A percentile compares a stretch with the other conserved stretches of the same genome.
phyloP scores from a whole-genome alignment of 2,888 invertebrate species.

The Enoplolaimus lenunculus region DNA sequence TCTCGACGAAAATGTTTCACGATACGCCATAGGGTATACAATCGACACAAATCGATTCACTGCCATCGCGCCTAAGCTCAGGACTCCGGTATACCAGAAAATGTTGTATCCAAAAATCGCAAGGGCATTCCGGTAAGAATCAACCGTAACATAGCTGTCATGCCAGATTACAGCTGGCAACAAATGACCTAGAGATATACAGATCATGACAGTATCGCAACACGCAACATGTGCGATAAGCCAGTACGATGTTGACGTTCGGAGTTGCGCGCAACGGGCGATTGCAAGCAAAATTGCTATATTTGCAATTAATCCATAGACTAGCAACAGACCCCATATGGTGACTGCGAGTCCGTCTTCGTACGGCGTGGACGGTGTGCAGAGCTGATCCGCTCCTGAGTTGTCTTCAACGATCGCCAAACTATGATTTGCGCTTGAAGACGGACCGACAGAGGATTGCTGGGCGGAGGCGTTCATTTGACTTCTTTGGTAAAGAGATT shows the following conservation, averaged over 20 bases:
- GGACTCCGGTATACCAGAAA: slow-evolving; percentile 37
- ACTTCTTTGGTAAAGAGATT: no score
- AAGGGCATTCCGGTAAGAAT: slow-evolving; percentile 26
- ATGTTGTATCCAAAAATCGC: slow-evolving; percentile 37
- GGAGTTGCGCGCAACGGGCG: neutral
- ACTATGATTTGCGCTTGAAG: neutral
- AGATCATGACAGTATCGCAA: slow-evolving; percentile 22
- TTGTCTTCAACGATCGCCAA: no score
- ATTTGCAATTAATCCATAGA: slow-evolving; percentile 21
- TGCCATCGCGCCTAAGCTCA: slow-evolving; percentile 35
- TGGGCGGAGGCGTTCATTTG: no score
- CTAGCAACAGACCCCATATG: slow-evolving; percentile 14
- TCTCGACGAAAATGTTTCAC: neutral
- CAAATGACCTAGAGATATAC: slow-evolving; percentile 18
- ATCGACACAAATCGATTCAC: slow-evolving; percentile 36
- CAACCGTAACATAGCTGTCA: slow-evolving; percentile 7
- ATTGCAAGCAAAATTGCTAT: slow-evolving; percentile 16
- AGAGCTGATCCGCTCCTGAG: no score
- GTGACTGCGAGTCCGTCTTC: slow-evolving; percentile 16
- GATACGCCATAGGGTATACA: slow-evolving; percentile 36
- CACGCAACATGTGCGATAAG: slow-evolving; percentile 14
- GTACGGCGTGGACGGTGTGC: neutral
- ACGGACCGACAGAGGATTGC: neutral
- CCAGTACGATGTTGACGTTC: slow-evolving; percentile 21
- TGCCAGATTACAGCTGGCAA: slow-evolving; percentile 13